Base-by-base conservation (phyloP, 2,888 invertebrate genomes). In the Thelaira solivaga region DNA sequence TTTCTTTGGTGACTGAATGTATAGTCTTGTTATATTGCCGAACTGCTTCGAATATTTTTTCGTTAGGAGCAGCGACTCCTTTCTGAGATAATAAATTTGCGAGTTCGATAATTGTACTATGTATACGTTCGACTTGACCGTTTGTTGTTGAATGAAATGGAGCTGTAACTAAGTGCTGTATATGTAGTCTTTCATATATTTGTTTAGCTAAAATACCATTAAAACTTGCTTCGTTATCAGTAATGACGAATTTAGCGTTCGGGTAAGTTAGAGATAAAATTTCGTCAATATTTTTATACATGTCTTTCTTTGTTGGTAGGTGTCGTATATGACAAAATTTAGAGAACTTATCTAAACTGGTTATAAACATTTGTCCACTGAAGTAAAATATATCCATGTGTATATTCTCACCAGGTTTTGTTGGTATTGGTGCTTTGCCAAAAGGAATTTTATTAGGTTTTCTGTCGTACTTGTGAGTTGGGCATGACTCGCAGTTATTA, bases 181-280 rank as follows among this genome's bases (percentile, higher is more conserved):
- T 53, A 34, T 49, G 26, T 26, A 49, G 24, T 51, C 29, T 49
- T 7, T 49, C 51, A 18, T 31, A 53, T 53, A 53, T 34, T 53
- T 34, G 55, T 0, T 20, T 22, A 8, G 55, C 55, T 6, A 55
- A 24, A 57, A 57, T 39, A 39, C 57, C 57, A 57, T 57, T 57
- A 26, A 41, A 26, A 16, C 57, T 57, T 16, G 39, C 39, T 57
- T 57, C 57, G 57, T 57, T 57, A 41, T 57, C 57, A 6, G 57
- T 57, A 24, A 41, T 24, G 39, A 53, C 20, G 20, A 53, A 53
- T 53, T 53, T 53, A 34, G 31, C 53, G 20, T 53, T 53, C 2
- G 18, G 53, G 34, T 53, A 53, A 16, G 51, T 45, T 22, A 47
- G 24, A 47, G 26, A 47, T 3, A 57, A 16, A 29, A 49, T 6